Evolutionary conservation across 2,113 vertebrate genomes (phyloP), one percentile per base, ranked within the genome.

Genomic region (Catharus bicknelli): DNA sequence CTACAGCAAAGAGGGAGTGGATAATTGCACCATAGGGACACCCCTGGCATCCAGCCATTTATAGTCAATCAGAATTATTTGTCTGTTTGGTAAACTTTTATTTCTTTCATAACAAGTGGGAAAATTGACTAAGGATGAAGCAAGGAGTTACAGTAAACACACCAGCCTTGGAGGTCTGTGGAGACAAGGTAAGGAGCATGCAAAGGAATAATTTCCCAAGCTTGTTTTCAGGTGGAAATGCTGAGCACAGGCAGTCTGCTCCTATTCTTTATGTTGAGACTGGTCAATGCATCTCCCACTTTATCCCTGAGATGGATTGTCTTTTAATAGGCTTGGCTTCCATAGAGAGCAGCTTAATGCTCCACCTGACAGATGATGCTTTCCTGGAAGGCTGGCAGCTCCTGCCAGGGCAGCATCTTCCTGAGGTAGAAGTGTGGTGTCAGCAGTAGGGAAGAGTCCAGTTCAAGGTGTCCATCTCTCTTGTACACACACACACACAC

Each of bases 251-350:
- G 80, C 81, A 94, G 80, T 69, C 95, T 86, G 77, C 70, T 81
- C 64, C 58, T 83, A 82, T 76, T 85, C 50, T 94, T 90, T 90
- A 91, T 81, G 83, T 81, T 93, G 51, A 92, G 47, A 38, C 36
- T 84, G 82, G 91, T 85, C 96, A 90, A 66, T 90, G 88, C 30
- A 57, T 84, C 82, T 89, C 94, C 92, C 63, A 26, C 59, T 85
- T 21, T 5, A 42, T 88, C 89, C 73, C 91, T 68, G 89, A 87
- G 87, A 96, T 67, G 74, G 83, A 95, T 84, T 93, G 79, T 89
- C 69, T 97, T 96, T 97, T 97, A 94, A 96, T 90, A 95, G 83
- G 79, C 70, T 96, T 93, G 79, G 73, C 62, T 95, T 93, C 93
- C 78, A 38, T 27, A 58, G 50, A 30, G 61, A 87, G n/a, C 53